Evolutionary conservation across 2,797 vertebrate genomes (phyloP), one percentile per base, ranked within the genome.

Genomic region (Spinus pinus): DNA sequence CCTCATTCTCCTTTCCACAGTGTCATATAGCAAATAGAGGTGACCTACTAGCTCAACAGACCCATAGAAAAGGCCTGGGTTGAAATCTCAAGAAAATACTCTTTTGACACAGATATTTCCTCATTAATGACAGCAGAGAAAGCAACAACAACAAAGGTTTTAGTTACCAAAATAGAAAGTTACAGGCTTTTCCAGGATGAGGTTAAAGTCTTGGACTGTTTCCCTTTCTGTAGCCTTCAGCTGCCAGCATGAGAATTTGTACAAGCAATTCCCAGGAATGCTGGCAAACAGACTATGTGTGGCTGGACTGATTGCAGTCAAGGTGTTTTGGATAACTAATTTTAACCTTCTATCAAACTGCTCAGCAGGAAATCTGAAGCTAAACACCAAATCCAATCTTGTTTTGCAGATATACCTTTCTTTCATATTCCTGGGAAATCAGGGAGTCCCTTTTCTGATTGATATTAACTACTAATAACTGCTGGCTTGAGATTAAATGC

Each of bases 51-150:
- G 14, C 27, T 78, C 46, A 77, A 1, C 10, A 13, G 56, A 73
- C 56, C 25, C 37, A 30, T 3, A 69, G 67, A 60, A 91, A 77
- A 47, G 22, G 3, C 1, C 0, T 35, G 39, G 24, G 4, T 46
- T 79, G 30, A 72, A 69, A 67, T 49, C 30, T 91, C 66, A 54
- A 80, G 49, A 62, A 89, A 95, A 62, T n/a, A 33, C 7, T 80
- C 64, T 82, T 89, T 53, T 79, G 71, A 81, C 50, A 66, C 6
- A 72, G 13, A 10, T 81, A 74, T 57, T 83, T 86, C 27, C 14
- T 80, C 27, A 37, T 53, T 66, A 61, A 61, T 37, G 14, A 44
- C 39, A 90, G 65, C 30, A 78, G 58, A 35, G 46, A 83, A 83
- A 86, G 50, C 8, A 87, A 10, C 15, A 66, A 44, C 28, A 81